Evolutionary conservation across 2,888 invertebrate genomes (phyloP).

Genomic region (Watsonalla cultraria): DNA sequence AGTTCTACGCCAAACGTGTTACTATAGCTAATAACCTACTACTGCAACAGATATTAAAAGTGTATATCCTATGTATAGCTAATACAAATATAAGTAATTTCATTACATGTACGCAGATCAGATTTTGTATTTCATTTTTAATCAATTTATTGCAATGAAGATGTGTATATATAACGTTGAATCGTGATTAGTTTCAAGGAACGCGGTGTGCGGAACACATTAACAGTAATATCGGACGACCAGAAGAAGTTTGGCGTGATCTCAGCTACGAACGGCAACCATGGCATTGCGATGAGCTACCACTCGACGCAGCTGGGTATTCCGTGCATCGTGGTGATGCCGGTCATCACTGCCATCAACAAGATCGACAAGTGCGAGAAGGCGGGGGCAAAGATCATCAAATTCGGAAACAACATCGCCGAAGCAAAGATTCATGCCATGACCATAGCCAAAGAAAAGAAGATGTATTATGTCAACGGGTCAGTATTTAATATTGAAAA

Average conservation of each 20-base stretch:
- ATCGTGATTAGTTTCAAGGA: conserved; percentile 88
- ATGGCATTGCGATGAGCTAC: conserved; percentile 87
- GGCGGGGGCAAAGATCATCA: conserved; percentile 88
- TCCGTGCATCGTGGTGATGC: conserved; percentile 92
- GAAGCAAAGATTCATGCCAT: conserved; percentile 89
- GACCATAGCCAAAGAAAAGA: conserved; percentile 83
- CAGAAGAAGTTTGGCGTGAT: conserved; percentile 89
- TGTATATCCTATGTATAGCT: too few relatives aligned
- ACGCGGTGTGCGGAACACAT: conserved; percentile 91
- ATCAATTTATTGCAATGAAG: too few relatives aligned
- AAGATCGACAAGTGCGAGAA: conserved; percentile 91
- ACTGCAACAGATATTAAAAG: too few relatives aligned
- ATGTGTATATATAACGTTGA: background rate
- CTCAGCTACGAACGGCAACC: conserved; percentile 95
- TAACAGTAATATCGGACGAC: conserved; percentile 84
- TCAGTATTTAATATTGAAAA: too few relatives aligned
- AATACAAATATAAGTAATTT: too few relatives aligned
- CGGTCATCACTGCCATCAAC: conserved; percentile 91
- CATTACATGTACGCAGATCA: too few relatives aligned
- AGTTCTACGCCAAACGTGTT: too few relatives aligned
- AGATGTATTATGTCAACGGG: conserved; percentile 92
- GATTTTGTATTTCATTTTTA: too few relatives aligned
- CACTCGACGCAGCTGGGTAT: conserved; percentile 84
- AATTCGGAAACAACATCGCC: conserved; percentile 86
- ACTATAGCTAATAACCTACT: too few relatives aligned